Evolutionary conservation across 2,888 invertebrate species (phyloP), one percentile per base, ranked within the genome.

Genomic region (Caenorhabditis sp.): DNA sequence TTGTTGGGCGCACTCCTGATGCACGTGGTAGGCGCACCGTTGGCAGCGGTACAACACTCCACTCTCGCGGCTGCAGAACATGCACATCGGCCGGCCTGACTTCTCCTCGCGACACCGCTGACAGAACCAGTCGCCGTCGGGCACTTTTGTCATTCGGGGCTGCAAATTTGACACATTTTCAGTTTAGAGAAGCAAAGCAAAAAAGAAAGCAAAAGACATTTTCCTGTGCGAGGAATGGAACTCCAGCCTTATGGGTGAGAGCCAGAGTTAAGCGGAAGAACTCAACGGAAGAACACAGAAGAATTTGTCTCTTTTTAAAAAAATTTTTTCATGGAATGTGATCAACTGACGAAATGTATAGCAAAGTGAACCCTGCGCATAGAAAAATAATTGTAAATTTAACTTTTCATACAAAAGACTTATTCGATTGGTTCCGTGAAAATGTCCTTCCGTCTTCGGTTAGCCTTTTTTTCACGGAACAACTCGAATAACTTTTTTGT

Each of bases 41-140:
- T 45, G 46, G 20, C 76, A 76, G 8, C 35, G 41, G 15, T 41
- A 24, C 9, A 76, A 48, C 13, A 32, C 24, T 15, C 63, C 76
- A 6, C 53, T 43, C 4, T 68, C 68, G 13, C 70, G 70, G 30
- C 61, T 43, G 56, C 97, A 98, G 75, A 96, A 95, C 81, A 96
- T 94, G 91, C 97, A 97, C 89, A 95, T 95, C 68, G 95, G 92
- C 89, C 95, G 94, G 30, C 95, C 95, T 24, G 95, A 94, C 5
- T 95, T 95, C 91, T 95, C 65, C 17, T 74, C 76, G 8, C 80
- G 89, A 90, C 96, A 97, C 89, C 95, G 95, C 92, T 94, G 95
- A 90, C 96, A 97, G 90, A 95, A 97, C 97, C 97, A 98, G 90
- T 98, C 96, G 30, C 97, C 97, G 85, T 96, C 96, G 17, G 98